These are phyloP conservation scores for Corythornis madagascariensis DNA, from an alignment of 2,113 vertebrate species.

Conservation along the genomic window DNA sequence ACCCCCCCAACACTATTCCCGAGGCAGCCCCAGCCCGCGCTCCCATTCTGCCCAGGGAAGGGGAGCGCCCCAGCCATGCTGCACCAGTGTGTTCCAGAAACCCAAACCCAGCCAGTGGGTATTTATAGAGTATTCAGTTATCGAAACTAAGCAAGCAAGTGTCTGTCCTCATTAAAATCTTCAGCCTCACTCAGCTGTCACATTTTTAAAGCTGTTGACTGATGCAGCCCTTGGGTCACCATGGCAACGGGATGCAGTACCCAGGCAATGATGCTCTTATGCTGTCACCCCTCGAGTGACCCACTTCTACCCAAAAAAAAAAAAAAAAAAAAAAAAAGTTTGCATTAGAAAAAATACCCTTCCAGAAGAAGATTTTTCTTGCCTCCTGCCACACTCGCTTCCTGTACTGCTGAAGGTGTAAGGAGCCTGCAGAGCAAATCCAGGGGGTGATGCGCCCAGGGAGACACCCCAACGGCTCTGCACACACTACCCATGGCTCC, in stretches of 20 bases:
- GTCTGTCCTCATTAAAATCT: conserved; percentile 66
- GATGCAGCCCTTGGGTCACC: conserved; percentile 64
- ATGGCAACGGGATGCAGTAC: conserved; percentile 69
- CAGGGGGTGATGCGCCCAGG: rapidly evolving
- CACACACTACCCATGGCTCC: rapidly evolving
- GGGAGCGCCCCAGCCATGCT: rapidly evolving
- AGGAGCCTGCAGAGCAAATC: neutral
- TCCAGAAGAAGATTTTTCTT: neutral
- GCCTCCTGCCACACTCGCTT: neutral
- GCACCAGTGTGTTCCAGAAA: neutral
- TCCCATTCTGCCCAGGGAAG: neutral
- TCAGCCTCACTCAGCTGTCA: conserved; percentile 58
- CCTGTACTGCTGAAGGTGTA: neutral
- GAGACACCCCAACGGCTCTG: neutral
- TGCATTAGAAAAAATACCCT: neutral
- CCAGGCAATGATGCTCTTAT: conserved; percentile 47
- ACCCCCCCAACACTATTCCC: rapidly evolving
- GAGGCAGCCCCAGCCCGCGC: neutral
- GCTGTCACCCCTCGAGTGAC: conserved; percentile 52
- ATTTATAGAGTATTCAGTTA: conserved; percentile 28
- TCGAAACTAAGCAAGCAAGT: neutral
- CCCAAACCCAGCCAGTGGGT: neutral
- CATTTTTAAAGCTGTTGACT: conserved; percentile 60
- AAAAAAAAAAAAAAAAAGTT: neutral
- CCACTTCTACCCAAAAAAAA: conserved; percentile 28